Conservation (phyloP, 1,140 invertebrate genomes). For the Conus ventricosus region DNA sequence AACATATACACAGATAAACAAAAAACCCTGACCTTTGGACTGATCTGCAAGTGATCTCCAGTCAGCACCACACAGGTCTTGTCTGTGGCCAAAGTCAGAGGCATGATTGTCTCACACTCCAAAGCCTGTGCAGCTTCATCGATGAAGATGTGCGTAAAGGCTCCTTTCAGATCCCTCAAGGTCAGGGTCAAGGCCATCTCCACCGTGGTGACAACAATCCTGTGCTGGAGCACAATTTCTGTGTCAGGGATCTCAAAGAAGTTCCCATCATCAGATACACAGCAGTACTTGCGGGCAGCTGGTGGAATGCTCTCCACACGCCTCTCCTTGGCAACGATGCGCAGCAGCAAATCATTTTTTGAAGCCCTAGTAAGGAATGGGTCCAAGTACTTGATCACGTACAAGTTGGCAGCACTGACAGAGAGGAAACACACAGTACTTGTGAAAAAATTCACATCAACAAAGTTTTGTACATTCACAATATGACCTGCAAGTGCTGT, state of each 20-base stretch:
- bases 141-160: conserved; percentile 69
- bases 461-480: no score
- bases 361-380: conserved; percentile 51
- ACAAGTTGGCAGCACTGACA: conserved; percentile 79
- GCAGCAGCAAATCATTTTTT: conserved; percentile 53
- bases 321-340: conserved; percentile 87
- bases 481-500: no score
- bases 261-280: conserved; percentile 77
- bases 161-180: conserved; percentile 44
- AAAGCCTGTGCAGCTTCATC: conserved; percentile 69
- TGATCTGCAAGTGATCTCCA: conserved; percentile 69
- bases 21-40: conserved; percentile 47
- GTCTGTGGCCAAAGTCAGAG: conserved; percentile 62
- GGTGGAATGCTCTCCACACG: conserved; percentile 84
- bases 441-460: no score
- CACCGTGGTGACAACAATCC: conserved; percentile 88
- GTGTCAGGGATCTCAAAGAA: conserved; percentile 82
- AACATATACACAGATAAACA: not conserved
- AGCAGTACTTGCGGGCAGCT: conserved; percentile 84
- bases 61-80: conserved; percentile 69
- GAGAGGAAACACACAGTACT: conserved; percentile 17
- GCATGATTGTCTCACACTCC: conserved; percentile 67
- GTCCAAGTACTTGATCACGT: conserved; percentile 86
- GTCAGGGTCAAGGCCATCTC: conserved; percentile 80
- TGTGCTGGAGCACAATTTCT: conserved; percentile 82